Evolutionary conservation across 2,113 vertebrate genomes (phyloP).

Genomic region (Picathartes gymnocephalus): DNA sequence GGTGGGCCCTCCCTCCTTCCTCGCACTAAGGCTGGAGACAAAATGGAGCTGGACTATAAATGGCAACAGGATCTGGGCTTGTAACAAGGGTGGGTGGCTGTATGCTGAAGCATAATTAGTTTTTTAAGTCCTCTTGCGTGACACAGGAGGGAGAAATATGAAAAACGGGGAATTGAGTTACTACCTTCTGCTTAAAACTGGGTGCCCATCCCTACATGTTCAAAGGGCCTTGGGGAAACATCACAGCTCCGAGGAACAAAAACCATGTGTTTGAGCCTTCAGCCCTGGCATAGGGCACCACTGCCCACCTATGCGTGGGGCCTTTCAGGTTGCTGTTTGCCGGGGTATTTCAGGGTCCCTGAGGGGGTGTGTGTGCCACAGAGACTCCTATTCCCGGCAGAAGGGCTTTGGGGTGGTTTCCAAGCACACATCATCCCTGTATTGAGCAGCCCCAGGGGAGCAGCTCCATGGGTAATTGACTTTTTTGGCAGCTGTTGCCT

Average conservation of each 20-base stretch:
- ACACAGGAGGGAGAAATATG: neutral
- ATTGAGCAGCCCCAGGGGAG: neutral
- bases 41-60: neutral
- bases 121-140: neutral
- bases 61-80: neutral
- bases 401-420: neutral
- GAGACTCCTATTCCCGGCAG: neutral
- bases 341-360: neutral
- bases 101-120: neutral
- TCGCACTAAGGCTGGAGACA: neutral
- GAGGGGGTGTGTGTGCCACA: neutral
- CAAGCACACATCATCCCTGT: neutral
- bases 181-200: neutral
- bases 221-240: neutral
- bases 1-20: neutral
- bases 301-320: rapidly evolving
- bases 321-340: neutral
- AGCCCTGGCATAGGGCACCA: rapidly evolving
- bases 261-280: neutral
- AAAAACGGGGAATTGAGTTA: neutral
- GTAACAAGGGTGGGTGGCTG: neutral
- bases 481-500: neutral
- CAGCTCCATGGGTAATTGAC: neutral
- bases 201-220: rapidly evolving
- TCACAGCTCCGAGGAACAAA: neutral